Evolutionary conservation across 2,113 vertebrate species (phyloP), one percentile per base, ranked within the genome.

Genomic region (Chloroceryle aenea): DNA sequence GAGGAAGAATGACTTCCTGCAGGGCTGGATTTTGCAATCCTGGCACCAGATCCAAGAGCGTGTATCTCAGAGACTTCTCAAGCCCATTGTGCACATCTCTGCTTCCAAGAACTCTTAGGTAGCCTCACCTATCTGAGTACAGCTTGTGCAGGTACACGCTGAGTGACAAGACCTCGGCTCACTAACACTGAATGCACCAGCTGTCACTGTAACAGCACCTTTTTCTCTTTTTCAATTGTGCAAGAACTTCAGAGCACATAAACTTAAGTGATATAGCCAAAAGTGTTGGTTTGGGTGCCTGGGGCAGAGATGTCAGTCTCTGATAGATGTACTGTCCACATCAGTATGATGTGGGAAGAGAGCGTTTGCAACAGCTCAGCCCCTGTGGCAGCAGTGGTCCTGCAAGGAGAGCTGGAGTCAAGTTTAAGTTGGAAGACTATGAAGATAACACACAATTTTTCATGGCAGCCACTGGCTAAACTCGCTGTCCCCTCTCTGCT

Each of bases 331-430:
- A 15, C 20, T 42, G 30, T 48, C 47, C 1, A 0, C 21, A 38
- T 36, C 74, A 34, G 5, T 3, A 7, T 0, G 4, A 34, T 15
- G 4, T 5, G n/a, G 14, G 43, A 63, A 50, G 20, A 34, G 19
- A 14, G 29, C 2, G 0, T 34, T 17, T 72, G 42, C 53, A 68
- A 40, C 7, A 30, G 18, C 45, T 72, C 14, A 32, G 29, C 10
- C 76, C 40, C 23, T 1, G 1, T 19, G 59, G 45, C 56, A 84
- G 48, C 8, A 53, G 5, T 10, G 10, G 6, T 40, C 14, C 25
- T 32, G 61, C 38, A 75, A 53, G 56, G 29, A 68, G 7, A 48
- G 7, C 12, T 59, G 30, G 18, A 27, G 59, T 79, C 40, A 83
- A 58, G 10, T 58, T 83, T 18, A 63, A 52, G 64, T 21, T 48